Base-by-base conservation (phyloP, 1,140 invertebrate genomes). In the Littorina saxatilis region DNA sequence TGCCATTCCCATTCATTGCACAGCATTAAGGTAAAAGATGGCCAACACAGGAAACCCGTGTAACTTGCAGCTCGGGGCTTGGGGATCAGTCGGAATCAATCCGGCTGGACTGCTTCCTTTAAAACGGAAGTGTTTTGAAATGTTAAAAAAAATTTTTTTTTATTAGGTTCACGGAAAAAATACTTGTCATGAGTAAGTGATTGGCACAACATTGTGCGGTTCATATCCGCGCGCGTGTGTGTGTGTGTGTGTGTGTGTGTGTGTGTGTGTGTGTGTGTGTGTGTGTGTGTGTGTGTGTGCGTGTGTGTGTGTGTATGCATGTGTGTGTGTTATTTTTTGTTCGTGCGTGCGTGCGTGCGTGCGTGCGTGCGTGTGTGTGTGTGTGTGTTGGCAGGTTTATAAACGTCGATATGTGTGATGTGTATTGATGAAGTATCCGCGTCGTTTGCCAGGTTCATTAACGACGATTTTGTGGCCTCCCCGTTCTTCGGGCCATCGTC, bases 401-500 rank as follows among this genome's bases (percentile, higher is more conserved):
- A 37, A 39, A 37, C 40, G 68, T 72, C 23, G 13, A 37, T 72
- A 37, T 72, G 37, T 72, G 68, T 72, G 39, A n/a, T n/a, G n/a
- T n/a, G n/a, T n/a, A n/a, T n/a, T n/a, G n/a, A n/a, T n/a, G n/a
- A n/a, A n/a, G n/a, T n/a, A n/a, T n/a, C n/a, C n/a, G n/a, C n/a
- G 43, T 7, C 17, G 1, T 1, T 7, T 58, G 20, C 13, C 37
- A 84, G 83, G 35, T 90, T 88, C 61, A 82, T 74, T 2, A 66
- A 82, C 5, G 84, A 89, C 35, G 85, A 87, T 35, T 89, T 81
- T 77, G 27, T 86, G 29, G 35, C 72, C 0, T 83, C 37, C n/a
- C 75, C 70, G 2, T 91, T 92, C 81, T 91, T 91, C 79, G 91
- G 91, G 1, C 91, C 91, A 5, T 87, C 89, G 2, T 85, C 83